Evolutionary conservation across 2,797 vertebrate species (phyloP), one percentile per base, ranked within the genome.

Genomic region (Mormyrops attenuatus): DNA sequence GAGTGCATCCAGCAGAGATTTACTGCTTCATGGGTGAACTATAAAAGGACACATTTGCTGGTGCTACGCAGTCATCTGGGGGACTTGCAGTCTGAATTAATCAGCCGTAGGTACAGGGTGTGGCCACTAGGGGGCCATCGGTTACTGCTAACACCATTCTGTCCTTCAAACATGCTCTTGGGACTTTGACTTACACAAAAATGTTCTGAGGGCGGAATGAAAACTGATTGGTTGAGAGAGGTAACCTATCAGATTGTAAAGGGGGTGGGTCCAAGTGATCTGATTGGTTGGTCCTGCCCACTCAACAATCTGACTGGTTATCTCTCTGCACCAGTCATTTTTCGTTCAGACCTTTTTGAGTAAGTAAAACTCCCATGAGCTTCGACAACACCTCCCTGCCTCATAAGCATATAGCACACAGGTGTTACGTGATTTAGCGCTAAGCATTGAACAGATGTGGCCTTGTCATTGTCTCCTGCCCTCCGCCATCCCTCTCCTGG

Each of bases 11-110:
- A 52, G 50, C 69, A 50, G 6, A 89, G 84, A 17, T 95, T 95
- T 95, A 96, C 93, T 90, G 90, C 88, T 73, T 88, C 38, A 90
- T 15, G 93, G 94, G 94, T 94, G 93, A 93, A 89, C 89, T 34
- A 82, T 85, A 89, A 89, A 41, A 69, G 53, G 69, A 86, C 4
- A 20, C 63, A 1, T 13, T 9, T 57, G 82, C 49, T 50, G 50
- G 26, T 38, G 88, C 44, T n/a, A 50, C 15, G 6, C 53, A 20
- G n/a, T 55, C 73, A 55, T 66, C 60, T n/a, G 44, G 30, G 50
- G 53, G 88, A 47, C 41, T 5, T 44, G 22, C 53, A 3, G 4
- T 47, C 38, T 85, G 55, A 66, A 87, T 50, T 30, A 55, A 55
- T 15, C 13, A 55, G 11, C 47, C 3, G 44, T 52, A 9, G 41